phyloP scores from a whole-genome alignment of 2,113 vertebrate genomes.

The Uria lomvia region DNA sequence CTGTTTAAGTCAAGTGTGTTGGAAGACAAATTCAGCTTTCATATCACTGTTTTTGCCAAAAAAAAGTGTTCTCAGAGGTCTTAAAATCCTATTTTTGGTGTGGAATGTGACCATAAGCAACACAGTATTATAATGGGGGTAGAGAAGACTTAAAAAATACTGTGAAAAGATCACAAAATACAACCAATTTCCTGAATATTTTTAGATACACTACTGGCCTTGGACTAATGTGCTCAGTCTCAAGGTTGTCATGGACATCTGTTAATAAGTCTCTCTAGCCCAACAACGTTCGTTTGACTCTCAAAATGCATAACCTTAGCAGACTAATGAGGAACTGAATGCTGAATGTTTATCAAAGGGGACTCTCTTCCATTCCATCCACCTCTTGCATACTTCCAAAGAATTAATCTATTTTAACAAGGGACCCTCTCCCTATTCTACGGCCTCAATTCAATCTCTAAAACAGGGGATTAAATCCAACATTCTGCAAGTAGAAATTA shows the following conservation, averaged over 20 bases:
- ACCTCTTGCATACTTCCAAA: conserved; percentile 50
- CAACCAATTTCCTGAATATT: background rate
- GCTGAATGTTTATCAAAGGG: conserved; percentile 57
- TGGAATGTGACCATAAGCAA: background rate
- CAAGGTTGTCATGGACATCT: background rate
- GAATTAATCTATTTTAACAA: conserved; percentile 66
- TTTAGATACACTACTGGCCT: background rate
- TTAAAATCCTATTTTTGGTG: background rate
- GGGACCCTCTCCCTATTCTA: conserved; percentile 45
- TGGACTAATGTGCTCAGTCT: background rate
- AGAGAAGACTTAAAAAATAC: background rate
- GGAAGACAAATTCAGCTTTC: conserved; percentile 2
- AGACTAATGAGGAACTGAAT: conserved; percentile 57
- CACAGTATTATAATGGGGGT: background rate
- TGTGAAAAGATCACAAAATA: background rate
- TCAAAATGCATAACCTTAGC: conserved; percentile 27
- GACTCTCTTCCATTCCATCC: conserved; percentile 41
- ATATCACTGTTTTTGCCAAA: background rate
- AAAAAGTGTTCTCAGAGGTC: background rate
- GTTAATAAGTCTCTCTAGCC: conserved; percentile 35
- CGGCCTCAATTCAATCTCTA: conserved; percentile 48
- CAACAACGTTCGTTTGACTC: conserved; percentile 41
- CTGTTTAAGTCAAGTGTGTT: background rate
- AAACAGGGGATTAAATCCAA: conserved; percentile 60
- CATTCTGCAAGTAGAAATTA: conserved; percentile 46